Percentiles rank a stretch among this genome's conserved stretches.
Conservation (phyloP, 2,888 invertebrate species). For the Linnaemya vulpina region DNA sequence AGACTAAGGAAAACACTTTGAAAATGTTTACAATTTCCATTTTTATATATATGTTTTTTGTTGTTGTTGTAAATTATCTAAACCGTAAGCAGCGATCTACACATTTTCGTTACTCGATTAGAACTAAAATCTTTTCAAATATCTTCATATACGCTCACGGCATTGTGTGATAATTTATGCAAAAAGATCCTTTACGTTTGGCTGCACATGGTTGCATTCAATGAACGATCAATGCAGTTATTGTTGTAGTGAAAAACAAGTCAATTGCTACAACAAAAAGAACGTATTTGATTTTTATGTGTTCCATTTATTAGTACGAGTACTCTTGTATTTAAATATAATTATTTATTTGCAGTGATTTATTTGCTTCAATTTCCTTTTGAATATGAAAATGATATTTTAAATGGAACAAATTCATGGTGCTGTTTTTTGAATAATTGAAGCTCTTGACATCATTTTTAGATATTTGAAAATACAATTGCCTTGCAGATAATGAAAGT, state of each 20-base stretch:
- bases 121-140: constrained; percentile 53
- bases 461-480: background rate
- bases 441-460: constrained; percentile 1
- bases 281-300: background rate
- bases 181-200: constrained; percentile 56
- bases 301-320: constrained; percentile 18
- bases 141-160: constrained; percentile 7
- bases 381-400: background rate
- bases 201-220: constrained; percentile 67
- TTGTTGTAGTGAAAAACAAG: background rate
- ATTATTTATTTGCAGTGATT: background rate
- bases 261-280: constrained; percentile 3
- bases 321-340: background rate
- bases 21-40: constrained; percentile 30
- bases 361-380: background rate
- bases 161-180: constrained; percentile 62
- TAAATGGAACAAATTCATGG: background rate
- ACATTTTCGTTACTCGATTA: constrained; percentile 47
- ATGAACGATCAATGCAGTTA: constrained; percentile 35
- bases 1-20: constrained; percentile 11
- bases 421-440: background rate
- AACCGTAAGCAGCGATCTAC: constrained; percentile 46
- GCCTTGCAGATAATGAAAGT: background rate
- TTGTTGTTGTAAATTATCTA: background rate
- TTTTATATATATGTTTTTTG: background rate